A percentile compares a stretch with the other conserved stretches of the same genome.
phyloP scores from a whole-genome alignment of 2,888 invertebrate genomes.

The Dione vanillae region DNA sequence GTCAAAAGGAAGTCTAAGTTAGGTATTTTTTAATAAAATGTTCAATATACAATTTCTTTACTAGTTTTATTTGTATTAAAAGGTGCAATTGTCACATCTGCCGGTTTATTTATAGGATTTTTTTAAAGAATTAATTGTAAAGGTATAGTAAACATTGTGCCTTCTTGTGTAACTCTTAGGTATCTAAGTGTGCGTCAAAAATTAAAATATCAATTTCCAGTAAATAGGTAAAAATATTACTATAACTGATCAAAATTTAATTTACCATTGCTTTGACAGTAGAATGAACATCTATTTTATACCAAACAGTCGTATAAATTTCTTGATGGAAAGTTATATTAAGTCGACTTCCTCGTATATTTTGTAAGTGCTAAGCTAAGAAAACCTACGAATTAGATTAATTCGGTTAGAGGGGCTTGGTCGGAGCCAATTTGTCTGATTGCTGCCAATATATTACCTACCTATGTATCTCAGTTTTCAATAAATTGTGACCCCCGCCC shows the following conservation, averaged over 20 bases:
- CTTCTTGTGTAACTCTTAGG: background rate
- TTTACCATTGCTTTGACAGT: background rate
- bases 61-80: constrained; percentile 13
- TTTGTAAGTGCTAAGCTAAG: constrained; percentile 70
- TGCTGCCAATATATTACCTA: constrained; percentile 80
- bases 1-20: constrained; percentile 45
- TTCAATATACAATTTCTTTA: background rate
- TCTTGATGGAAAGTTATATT: background rate
- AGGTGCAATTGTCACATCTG: constrained; percentile 20
- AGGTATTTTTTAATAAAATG: constrained; percentile 29
- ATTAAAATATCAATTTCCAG: background rate
- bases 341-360: constrained; percentile 55
- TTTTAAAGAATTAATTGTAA: background rate
- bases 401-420: constrained; percentile 80
- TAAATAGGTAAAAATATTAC: background rate
- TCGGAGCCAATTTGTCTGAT: constrained; percentile 85
- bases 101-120: constrained; percentile 30
- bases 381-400: constrained; percentile 82
- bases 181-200: background rate
- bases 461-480: constrained; percentile 74
- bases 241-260: background rate
- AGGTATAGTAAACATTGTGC: background rate
- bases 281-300: background rate
- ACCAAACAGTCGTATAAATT: background rate
- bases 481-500: constrained; percentile 83